Conservation (phyloP, 2,113 vertebrate species). For the Mormyrus iriodes region DNA sequence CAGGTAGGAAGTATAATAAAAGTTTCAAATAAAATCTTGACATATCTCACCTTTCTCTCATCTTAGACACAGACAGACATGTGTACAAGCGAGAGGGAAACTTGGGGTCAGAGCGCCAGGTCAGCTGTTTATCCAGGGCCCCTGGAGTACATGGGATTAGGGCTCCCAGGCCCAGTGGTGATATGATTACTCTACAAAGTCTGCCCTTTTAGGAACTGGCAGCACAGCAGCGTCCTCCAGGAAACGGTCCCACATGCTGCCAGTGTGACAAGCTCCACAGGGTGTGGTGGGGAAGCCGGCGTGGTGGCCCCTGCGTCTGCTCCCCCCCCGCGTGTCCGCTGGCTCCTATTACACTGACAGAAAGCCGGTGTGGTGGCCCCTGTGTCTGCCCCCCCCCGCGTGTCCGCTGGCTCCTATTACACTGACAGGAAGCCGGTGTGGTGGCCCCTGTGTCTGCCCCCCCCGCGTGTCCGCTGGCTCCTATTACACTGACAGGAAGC, state of each 20-base stretch:
- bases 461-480: too few species aligned
- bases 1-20: background rate
- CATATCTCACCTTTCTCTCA: background rate
- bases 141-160: background rate
- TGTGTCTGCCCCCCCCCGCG: fast-evolving
- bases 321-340: slow-evolving; percentile 47
- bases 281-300: background rate
- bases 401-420: background rate
- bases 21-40: background rate
- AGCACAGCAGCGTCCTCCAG: background rate
- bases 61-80: background rate
- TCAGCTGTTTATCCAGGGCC: background rate
- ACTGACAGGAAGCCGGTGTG: too few species aligned
- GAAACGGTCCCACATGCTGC: background rate
- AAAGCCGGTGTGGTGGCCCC: background rate
- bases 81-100: background rate
- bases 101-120: background rate
- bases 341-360: slow-evolving; percentile 60
- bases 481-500: too few species aligned
- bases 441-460: too few species aligned
- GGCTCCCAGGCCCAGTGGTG: background rate
- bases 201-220: background rate
- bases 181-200: background rate
- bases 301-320: slow-evolving; percentile 17
- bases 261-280: background rate